These are phyloP conservation scores for Graphium colonna DNA, from an alignment of 2,888 invertebrate genomes.

Conservation along the genomic window DNA sequence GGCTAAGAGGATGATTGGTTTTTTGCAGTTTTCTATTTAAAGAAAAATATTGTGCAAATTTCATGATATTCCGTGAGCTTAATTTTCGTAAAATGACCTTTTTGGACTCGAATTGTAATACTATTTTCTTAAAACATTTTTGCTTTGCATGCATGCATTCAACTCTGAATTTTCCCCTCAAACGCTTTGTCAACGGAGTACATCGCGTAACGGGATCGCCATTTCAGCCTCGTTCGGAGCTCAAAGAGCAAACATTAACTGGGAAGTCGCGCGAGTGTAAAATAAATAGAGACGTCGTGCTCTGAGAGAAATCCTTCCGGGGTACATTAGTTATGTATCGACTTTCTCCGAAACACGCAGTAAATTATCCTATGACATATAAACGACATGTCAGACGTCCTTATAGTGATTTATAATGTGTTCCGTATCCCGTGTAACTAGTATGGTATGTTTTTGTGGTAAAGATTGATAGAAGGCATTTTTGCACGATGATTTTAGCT, in stretches of 20 bases:
- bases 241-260: conserved; percentile 3
- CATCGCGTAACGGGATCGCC: neutral
- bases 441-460: neutral
- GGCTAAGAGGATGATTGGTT: no score
- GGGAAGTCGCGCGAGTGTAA: neutral
- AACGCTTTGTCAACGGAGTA: neutral
- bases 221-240: neutral
- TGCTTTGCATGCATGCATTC: no score
- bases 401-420: conserved; percentile 12
- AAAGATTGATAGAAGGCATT: neutral
- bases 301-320: neutral
- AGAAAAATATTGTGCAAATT: no score
- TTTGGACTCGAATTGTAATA: no score
- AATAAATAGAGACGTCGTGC: conserved; percentile 3
- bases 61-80: no score
- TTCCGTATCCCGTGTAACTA: conserved; percentile 11
- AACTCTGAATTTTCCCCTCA: neutral
- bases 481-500: no score
- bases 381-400: conserved; percentile 4
- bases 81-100: no score
- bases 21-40: no score
- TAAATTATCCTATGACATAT: conserved; percentile 3
- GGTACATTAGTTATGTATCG: conserved; percentile 4
- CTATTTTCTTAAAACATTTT: no score
- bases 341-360: conserved; percentile 11